phyloP scores from a whole-genome alignment of 1,140 invertebrate genomes.

The Mya arenaria region DNA sequence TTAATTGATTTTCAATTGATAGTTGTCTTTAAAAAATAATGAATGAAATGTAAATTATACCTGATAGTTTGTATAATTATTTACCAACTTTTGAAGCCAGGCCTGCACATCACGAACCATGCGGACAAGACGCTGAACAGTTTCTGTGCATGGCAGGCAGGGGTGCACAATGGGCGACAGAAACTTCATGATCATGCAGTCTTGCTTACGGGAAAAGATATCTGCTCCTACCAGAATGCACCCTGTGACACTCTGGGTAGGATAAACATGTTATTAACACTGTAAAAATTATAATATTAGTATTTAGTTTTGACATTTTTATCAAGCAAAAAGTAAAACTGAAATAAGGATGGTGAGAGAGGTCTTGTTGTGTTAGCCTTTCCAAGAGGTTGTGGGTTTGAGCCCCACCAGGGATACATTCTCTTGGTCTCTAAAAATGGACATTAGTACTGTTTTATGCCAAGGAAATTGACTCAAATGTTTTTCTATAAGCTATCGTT shows the following conservation, averaged over 20 bases:
- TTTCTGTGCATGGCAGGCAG: conserved; percentile 93
- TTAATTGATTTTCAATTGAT: neutral
- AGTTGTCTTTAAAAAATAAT: neutral
- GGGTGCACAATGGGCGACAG: conserved; percentile 87
- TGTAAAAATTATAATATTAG: too few relatives aligned
- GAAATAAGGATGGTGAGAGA: too few relatives aligned
- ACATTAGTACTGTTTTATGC: too few relatives aligned
- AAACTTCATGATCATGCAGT: conserved; percentile 95
- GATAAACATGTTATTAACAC: too few relatives aligned
- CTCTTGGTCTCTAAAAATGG: too few relatives aligned
- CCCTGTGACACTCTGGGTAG: conserved; percentile 90
- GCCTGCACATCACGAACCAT: conserved; percentile 79
- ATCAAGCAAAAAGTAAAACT: too few relatives aligned
- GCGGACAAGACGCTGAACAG: conserved; percentile 90
- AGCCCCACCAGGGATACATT: too few relatives aligned
- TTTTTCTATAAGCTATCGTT: too few relatives aligned
- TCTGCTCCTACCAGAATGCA: conserved; percentile 89
- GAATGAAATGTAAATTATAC: neutral
- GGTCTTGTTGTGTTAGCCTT: too few relatives aligned
- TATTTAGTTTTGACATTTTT: too few relatives aligned
- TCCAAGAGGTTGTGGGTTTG: too few relatives aligned
- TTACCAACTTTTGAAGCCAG: conserved; percentile 65
- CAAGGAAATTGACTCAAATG: too few relatives aligned
- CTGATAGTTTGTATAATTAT: neutral
- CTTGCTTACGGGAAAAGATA: conserved; percentile 92